Conservation (phyloP, 1,140 invertebrate genomes). For the Cydia fagiglandana region DNA sequence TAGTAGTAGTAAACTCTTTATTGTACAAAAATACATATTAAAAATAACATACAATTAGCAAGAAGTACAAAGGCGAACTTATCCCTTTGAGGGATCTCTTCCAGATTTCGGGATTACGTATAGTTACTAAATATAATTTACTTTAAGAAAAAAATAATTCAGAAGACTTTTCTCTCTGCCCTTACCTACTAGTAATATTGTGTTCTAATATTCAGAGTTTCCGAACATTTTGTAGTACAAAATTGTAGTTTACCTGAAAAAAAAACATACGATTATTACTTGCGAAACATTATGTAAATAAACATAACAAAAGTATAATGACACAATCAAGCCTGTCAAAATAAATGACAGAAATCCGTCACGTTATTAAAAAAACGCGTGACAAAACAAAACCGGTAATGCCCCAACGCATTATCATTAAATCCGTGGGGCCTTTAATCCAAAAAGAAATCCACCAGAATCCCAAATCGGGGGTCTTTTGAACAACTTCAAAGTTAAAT, state of each 20-base stretch:
- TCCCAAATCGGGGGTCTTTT: slow-evolving; percentile 75
- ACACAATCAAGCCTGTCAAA: slow-evolving; percentile 22
- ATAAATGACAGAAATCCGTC: slow-evolving; percentile 24
- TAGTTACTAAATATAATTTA: too few relatives aligned
- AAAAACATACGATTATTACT: background rate
- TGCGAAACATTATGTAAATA: slow-evolving; percentile 1
- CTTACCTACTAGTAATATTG: background rate
- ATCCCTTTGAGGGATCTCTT: too few relatives aligned
- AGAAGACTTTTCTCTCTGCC: too few relatives aligned
- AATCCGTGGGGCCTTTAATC: slow-evolving; percentile 76
- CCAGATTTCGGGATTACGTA: too few relatives aligned
- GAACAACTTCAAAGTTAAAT: slow-evolving; percentile 78
- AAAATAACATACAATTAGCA: too few relatives aligned
- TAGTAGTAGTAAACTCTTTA: too few relatives aligned
- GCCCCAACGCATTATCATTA: slow-evolving; percentile 74
- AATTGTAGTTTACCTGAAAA: slow-evolving; percentile 18
- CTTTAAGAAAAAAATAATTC: too few relatives aligned
- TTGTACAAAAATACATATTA: too few relatives aligned
- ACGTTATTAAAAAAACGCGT: slow-evolving; percentile 56
- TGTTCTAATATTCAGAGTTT: background rate
- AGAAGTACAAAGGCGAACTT: too few relatives aligned
- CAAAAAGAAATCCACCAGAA: slow-evolving; percentile 77
- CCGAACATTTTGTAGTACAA: background rate
- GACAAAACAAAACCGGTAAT: slow-evolving; percentile 59
- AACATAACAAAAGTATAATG: background rate